Percentiles rank a stretch among this genome's conserved stretches.
Evolutionary conservation across 2,797 vertebrate genomes (phyloP).

Genomic region (Acanthornis magna): DNA sequence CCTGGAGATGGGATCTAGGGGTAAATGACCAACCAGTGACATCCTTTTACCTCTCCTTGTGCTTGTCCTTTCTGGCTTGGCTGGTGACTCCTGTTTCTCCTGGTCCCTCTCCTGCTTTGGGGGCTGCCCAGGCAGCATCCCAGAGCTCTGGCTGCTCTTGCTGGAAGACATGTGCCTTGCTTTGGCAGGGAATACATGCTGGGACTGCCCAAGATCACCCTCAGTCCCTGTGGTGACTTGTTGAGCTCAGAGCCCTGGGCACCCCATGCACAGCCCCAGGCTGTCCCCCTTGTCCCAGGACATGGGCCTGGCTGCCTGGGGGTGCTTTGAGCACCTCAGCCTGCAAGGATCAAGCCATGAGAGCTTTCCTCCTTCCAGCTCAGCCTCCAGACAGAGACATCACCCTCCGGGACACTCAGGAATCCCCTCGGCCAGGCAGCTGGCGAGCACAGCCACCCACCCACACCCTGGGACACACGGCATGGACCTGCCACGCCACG

Average conservation of each 20-base stretch:
- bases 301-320: not conserved
- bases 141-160: not conserved
- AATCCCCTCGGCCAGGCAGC: not conserved
- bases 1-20: not conserved
- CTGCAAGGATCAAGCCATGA: not conserved
- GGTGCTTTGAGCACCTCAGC: fast-evolving
- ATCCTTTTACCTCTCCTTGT: not conserved
- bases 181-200: not conserved
- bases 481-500: fast-evolving
- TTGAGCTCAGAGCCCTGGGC: fast-evolving
- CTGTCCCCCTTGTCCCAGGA: not conserved
- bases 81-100: not conserved
- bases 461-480: not conserved
- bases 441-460: not conserved
- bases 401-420: fast-evolving
- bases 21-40: not conserved
- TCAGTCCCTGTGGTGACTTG: fast-evolving
- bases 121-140: not conserved
- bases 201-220: not conserved
- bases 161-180: not conserved
- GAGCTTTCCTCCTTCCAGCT: not conserved
- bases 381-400: not conserved
- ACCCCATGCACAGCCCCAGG: not conserved
- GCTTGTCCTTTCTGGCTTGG: not conserved
- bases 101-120: not conserved